These are phyloP conservation scores for Lasaia peninsularis DNA, from an alignment of 1,140 invertebrate species.

Conservation along the genomic window DNA sequence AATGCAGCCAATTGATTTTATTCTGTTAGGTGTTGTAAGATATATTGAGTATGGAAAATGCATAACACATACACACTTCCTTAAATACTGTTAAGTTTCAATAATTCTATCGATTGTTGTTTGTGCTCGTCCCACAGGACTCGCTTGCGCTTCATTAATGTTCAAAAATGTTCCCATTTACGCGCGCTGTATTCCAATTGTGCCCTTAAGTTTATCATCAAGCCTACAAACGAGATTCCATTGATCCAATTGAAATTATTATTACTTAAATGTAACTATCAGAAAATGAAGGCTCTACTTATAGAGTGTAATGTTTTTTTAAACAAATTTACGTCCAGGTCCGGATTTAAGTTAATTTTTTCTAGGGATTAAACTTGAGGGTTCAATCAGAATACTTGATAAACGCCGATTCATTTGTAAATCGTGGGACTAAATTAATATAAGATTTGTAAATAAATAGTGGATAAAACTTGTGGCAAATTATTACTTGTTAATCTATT, in stretches of 20 bases:
- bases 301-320: too few species aligned
- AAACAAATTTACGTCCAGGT: too few species aligned
- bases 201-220: not conserved
- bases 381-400: not conserved
- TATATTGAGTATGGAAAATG: not conserved
- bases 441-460: conserved; percentile 73
- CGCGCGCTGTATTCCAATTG: not conserved
- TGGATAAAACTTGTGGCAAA: conserved; percentile 69
- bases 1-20: conserved; percentile 3
- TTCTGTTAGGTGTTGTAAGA: not conserved
- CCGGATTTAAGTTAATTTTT: not conserved
- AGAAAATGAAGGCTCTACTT: too few species aligned
- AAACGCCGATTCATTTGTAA: conserved; percentile 47
- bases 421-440: conserved; percentile 74
- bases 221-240: not conserved
- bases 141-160: not conserved
- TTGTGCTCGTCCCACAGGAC: not conserved
- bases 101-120: conserved; percentile 23
- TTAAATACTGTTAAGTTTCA: conserved; percentile 24
- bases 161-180: conserved; percentile 18
- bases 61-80: not conserved
- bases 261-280: too few species aligned
- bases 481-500: conserved; percentile 67
- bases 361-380: not conserved
- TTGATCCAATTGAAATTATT: too few species aligned